Conservation (phyloP, 2,797 vertebrate species). For the Pipistrellus pipistrellus region DNA sequence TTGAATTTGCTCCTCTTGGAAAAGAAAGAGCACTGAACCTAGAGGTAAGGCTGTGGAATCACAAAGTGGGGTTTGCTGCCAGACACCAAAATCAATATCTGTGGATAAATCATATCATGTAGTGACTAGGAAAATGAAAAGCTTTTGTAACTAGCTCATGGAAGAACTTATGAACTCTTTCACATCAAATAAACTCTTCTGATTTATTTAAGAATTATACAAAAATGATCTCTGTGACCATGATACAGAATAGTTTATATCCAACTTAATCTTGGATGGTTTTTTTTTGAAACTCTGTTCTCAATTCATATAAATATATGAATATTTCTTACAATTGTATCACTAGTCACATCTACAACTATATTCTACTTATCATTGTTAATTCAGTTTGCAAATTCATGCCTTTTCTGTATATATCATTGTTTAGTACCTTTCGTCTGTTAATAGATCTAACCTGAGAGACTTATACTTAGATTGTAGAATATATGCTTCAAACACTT, state of each 20-base stretch:
- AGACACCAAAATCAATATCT: conserved; percentile 66
- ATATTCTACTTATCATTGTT: neutral
- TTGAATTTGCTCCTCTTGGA: conserved; percentile 91
- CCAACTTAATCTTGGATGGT: conserved; percentile 44
- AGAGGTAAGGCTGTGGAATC: conserved; percentile 87
- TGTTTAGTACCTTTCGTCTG: neutral
- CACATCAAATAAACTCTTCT: conserved; percentile 42
- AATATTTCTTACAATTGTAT: conserved; percentile 23
- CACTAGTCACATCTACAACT: neutral
- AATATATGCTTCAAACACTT: conserved; percentile 16
- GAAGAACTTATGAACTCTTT: conserved; percentile 77
- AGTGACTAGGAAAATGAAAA: conserved; percentile 73
- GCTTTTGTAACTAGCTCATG: conserved; percentile 77
- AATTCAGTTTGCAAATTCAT: conserved; percentile 23
- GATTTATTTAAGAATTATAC: neutral
- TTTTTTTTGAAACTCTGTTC: neutral
- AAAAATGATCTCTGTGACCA: neutral
- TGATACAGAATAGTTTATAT: conserved; percentile 63
- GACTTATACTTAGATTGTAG: neutral
- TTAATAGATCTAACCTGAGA: neutral
- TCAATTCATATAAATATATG: neutral
- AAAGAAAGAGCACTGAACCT: conserved; percentile 91
- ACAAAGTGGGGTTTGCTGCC: conserved; percentile 15
- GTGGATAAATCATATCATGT: conserved; percentile 77
- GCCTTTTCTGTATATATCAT: neutral